phyloP scores from a whole-genome alignment of 1,140 invertebrate species.

The Lepidostoma basale region DNA sequence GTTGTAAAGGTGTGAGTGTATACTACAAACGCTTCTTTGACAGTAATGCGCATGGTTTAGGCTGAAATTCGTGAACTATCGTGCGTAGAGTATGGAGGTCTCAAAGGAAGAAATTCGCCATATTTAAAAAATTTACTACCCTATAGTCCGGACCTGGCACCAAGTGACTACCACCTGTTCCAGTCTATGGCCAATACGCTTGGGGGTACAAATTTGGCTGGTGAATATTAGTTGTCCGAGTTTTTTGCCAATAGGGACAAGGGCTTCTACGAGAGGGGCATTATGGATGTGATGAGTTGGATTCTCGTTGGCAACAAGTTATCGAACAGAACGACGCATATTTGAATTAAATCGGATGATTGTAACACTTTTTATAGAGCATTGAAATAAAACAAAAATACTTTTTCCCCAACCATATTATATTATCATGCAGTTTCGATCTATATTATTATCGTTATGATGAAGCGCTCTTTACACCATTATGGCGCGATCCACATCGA shows the following conservation, averaged over 20 bases:
- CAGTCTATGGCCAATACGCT: slow-evolving; percentile 13
- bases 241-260: slow-evolving; percentile 12
- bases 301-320: slow-evolving; percentile 1
- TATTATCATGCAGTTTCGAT: too few species aligned
- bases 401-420: too few species aligned
- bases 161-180: slow-evolving; percentile 1
- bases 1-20: neutral
- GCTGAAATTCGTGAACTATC: too few species aligned
- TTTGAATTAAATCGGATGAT: neutral
- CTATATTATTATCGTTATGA: too few species aligned
- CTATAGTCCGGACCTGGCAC: slow-evolving; percentile 9
- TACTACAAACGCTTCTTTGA: too few species aligned
- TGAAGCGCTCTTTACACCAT: too few species aligned
- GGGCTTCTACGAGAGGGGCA: slow-evolving; percentile 1
- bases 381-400: slow-evolving; percentile 11
- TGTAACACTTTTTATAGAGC: slow-evolving; percentile 2
- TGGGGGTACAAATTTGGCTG: neutral
- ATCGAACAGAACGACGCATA: slow-evolving; percentile 6
- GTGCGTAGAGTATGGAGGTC: too few species aligned
- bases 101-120: too few species aligned
- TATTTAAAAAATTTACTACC: too few species aligned
- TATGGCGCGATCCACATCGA: too few species aligned
- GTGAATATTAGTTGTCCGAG: neutral
- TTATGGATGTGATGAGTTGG: slow-evolving; percentile 1
- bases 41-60: too few species aligned